phyloP scores from a whole-genome alignment of 2,113 vertebrate genomes.

The Mustela nigripes region DNA sequence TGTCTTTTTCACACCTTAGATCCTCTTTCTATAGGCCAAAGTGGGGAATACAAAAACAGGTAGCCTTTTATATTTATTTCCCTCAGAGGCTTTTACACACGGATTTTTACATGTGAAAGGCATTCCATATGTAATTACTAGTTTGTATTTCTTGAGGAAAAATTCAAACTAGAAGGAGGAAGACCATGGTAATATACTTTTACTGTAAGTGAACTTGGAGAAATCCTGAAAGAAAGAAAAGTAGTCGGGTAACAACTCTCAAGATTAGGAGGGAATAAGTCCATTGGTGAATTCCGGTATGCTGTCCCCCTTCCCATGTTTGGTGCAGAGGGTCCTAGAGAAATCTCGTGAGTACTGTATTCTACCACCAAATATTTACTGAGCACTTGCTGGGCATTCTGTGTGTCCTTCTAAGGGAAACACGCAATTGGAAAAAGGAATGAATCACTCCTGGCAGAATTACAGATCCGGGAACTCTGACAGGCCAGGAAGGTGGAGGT shows the following conservation, averaged over 20 bases:
- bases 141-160: slow-evolving; percentile 43
- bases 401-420: neutral
- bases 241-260: neutral
- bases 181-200: neutral
- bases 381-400: neutral
- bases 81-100: neutral
- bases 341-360: neutral
- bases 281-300: neutral
- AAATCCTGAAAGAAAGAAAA: neutral
- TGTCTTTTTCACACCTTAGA: neutral
- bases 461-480: neutral
- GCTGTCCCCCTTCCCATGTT: neutral
- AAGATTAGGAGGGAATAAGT: neutral
- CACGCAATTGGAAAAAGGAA: neutral
- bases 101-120: neutral
- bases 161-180: neutral
- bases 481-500: neutral
- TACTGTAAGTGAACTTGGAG: neutral
- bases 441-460: neutral
- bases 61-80: neutral
- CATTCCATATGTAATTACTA: neutral
- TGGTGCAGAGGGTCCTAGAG: neutral
- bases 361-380: neutral
- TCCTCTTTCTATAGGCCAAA: neutral
- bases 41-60: neutral